Evolutionary conservation across 1,140 invertebrate species (phyloP), one percentile per base, ranked within the genome.

Genomic region (Pygmarrhopalites habei): DNA sequence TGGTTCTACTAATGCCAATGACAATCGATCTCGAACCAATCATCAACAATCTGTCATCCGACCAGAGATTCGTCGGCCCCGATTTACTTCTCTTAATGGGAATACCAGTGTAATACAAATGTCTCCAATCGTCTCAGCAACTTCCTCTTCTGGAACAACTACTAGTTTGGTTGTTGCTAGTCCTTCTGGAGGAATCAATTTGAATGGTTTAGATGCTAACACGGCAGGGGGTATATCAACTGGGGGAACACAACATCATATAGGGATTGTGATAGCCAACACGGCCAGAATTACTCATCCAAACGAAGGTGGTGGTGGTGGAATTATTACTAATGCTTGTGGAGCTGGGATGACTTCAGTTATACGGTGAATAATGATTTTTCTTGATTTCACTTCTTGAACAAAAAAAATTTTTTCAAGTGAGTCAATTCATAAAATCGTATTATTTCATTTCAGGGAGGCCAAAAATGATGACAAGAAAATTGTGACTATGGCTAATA

Each of bases 41-140:
- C 46, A 17, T 15, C 61, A 64, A 39, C 66, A 68, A 46, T 71
- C 72, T n/a, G 72, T 73, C 30, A 73, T 73, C 60, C 62, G 72
- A 47, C 72, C 72, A 12, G 72, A 73, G 64, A 67, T 67, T 30
- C 53, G 72, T 3, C 60, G 72, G 23, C 64, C 51, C 72, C 75
- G 28, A 65, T 77, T 51, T 77, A 77, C 61, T n/a, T 44, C 68
- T 2, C n/a, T n/a, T n/a, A n/a, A n/a, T n/a, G 79, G 81, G 71
- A 79, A 79, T 28, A 88, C 87, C 2, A 89, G 87, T 76, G 88
- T 90, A 1, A 90, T 90, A 71, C 77, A 87, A 74, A 86, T 89
- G 67, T 89, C 87, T 3, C 87, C 87, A 5, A 85, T 79, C 23
- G 63, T 65, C 12, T 65, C 63, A 10, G 12, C 32, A 30, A 46